A percentile compares a stretch with the other conserved stretches of the same genome.
These are phyloP conservation scores for Montipora foliosa DNA, from an alignment of 64 coral and sea anemone species.

Conservation along the genomic window DNA sequence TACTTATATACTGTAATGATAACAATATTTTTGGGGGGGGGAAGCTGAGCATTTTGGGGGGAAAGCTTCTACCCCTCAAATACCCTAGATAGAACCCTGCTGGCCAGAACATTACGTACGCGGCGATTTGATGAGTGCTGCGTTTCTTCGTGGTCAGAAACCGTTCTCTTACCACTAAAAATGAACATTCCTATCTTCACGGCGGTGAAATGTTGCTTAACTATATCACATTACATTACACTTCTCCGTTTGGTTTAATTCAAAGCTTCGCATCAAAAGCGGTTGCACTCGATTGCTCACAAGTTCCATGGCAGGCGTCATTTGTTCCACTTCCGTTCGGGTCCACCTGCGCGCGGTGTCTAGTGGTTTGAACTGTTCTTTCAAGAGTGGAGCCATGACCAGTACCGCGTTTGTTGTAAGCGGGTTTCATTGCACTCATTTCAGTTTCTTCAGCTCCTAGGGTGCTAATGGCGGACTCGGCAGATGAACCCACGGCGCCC, in stretches of 20 bases:
- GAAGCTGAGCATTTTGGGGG: too few species aligned
- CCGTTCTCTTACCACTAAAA: too few species aligned
- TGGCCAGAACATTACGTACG: too few species aligned
- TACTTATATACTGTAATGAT: too few species aligned
- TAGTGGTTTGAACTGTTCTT: slow-evolving; percentile 4
- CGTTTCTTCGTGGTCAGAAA: too few species aligned
- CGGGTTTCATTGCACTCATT: not conserved
- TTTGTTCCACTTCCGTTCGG: not conserved
- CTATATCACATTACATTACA: too few species aligned
- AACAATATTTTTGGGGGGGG: too few species aligned
- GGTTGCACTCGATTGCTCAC: not conserved
- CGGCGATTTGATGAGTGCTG: too few species aligned
- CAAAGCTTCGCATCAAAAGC: not conserved
- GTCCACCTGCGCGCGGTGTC: slow-evolving; percentile 15
- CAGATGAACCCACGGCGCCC: not conserved
- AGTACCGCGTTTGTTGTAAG: not conserved
- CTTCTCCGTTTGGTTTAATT: not conserved
- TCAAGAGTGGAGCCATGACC: not conserved
- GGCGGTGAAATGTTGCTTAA: too few species aligned
- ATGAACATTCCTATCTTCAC: too few species aligned
- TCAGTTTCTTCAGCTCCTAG: slow-evolving; percentile 7
- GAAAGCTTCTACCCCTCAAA: too few species aligned
- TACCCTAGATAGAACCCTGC: too few species aligned
- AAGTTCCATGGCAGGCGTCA: not conserved
- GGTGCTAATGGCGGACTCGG: slow-evolving; percentile 16